These are phyloP conservation scores for Perca schrenkii DNA, from an alignment of 2,113 vertebrate genomes.

Conservation along the genomic window DNA sequence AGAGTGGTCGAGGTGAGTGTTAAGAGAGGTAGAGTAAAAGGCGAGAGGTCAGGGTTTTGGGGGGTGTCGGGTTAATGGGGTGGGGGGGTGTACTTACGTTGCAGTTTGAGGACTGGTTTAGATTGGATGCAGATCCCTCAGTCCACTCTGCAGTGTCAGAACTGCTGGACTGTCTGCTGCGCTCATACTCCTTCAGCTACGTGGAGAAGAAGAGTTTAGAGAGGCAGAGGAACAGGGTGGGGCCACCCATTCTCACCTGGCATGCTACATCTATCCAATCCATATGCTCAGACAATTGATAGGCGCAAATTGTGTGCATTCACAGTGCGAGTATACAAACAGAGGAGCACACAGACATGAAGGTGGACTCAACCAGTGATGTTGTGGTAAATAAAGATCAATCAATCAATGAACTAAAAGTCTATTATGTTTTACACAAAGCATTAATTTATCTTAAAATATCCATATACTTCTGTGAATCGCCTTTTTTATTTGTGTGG, in stretches of 20 bases:
- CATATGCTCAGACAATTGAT: neutral
- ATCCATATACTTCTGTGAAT: neutral
- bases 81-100: conserved; percentile 90
- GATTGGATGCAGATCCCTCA: conserved; percentile 88
- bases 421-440: neutral
- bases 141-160: conserved; percentile 92
- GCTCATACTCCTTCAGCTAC: conserved; percentile 98
- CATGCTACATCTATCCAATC: conserved; percentile 29
- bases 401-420: neutral
- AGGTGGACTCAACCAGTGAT: conserved; percentile 20
- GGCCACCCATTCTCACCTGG: conserved; percentile 69
- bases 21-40: conserved; percentile 36
- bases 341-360: conserved; percentile 7
- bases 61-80: conserved; percentile 21
- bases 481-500: neutral
- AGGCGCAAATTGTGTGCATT: conserved; percentile 33
- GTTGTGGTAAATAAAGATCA: conserved; percentile 17
- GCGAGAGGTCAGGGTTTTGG: conserved; percentile 18
- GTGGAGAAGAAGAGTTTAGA: conserved; percentile 88
- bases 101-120: conserved; percentile 93
- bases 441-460: neutral
- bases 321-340: conserved; percentile 35
- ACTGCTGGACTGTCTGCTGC: conserved; percentile 89
- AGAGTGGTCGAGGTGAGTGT: conserved; percentile 52
- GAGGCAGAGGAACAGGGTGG: conserved; percentile 72